phyloP scores from a whole-genome alignment of 2,888 invertebrate genomes.

The Scotopteryx bipunctaria region DNA sequence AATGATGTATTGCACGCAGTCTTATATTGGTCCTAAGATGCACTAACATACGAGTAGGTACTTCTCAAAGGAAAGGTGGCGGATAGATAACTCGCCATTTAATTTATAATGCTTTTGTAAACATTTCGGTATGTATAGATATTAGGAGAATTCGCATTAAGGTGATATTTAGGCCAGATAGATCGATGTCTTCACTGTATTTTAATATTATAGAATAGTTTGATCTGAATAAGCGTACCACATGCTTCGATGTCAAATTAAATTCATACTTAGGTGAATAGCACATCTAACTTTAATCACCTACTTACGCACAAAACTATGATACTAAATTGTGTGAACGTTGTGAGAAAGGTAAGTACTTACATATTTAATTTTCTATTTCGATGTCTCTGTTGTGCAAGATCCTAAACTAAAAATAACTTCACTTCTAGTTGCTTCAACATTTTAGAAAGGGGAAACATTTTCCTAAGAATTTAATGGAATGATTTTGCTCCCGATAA shows the following conservation, averaged over 20 bases:
- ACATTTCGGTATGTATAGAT: constrained; percentile 61
- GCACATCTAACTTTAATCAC: constrained; percentile 29
- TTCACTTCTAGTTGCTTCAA: no score
- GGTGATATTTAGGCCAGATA: constrained; percentile 69
- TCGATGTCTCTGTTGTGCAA: no score
- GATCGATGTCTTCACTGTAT: constrained; percentile 77
- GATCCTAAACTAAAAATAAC: no score
- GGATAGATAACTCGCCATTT: constrained; percentile 25
- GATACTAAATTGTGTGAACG: constrained; percentile 28
- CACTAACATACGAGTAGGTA: neutral
- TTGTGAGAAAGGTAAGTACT: no score
- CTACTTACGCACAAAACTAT: constrained; percentile 49
- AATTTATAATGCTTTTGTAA: constrained; percentile 57
- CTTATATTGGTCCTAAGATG: neutral
- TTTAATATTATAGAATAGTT: constrained; percentile 75
- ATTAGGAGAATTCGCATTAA: constrained; percentile 58
- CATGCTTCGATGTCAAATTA: constrained; percentile 44
- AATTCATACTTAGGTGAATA: constrained; percentile 16
- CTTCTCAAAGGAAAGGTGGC: neutral
- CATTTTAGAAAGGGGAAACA: no score
- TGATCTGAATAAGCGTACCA: constrained; percentile 35
- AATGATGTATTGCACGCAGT: constrained; percentile 14
- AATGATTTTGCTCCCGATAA: no score
- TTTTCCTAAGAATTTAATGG: no score
- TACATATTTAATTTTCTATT: neutral